Conservation (phyloP, 1,140 invertebrate species). For the Eupristina koningsbergeri region DNA sequence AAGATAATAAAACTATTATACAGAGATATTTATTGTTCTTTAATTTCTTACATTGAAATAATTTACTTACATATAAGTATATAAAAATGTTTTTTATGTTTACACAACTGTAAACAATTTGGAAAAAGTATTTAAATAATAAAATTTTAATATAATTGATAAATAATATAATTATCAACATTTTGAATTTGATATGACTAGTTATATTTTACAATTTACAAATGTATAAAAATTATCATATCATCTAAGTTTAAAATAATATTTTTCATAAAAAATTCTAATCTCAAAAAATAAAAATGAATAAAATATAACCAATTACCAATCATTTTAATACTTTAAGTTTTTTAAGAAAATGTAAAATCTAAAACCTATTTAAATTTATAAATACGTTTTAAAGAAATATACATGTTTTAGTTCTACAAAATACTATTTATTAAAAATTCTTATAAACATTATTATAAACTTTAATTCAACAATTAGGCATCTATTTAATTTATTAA, state of each 20-base stretch:
- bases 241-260: neutral
- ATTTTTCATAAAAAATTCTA: neutral
- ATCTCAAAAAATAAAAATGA: conserved; percentile 14
- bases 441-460: conserved; percentile 8
- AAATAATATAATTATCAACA: conserved; percentile 2
- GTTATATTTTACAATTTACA: conserved; percentile 21
- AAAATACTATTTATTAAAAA: neutral
- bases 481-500: too few relatives aligned
- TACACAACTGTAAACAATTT: conserved; percentile 17
- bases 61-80: conserved; percentile 20
- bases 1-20: neutral
- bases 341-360: neutral
- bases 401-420: neutral
- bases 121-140: conserved; percentile 14
- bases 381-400: neutral
- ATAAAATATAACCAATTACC: neutral
- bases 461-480: neutral
- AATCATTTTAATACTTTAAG: conserved; percentile 6
- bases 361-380: neutral
- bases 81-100: neutral
- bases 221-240: conserved; percentile 18
- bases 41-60: conserved; percentile 5
- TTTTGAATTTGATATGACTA: conserved; percentile 21
- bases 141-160: neutral
- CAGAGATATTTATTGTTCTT: conserved; percentile 22